Percentiles rank a stretch among this genome's conserved stretches.
These are phyloP conservation scores for Sesia bembeciformis DNA, from an alignment of 2,888 invertebrate species.

Conservation along the genomic window DNA sequence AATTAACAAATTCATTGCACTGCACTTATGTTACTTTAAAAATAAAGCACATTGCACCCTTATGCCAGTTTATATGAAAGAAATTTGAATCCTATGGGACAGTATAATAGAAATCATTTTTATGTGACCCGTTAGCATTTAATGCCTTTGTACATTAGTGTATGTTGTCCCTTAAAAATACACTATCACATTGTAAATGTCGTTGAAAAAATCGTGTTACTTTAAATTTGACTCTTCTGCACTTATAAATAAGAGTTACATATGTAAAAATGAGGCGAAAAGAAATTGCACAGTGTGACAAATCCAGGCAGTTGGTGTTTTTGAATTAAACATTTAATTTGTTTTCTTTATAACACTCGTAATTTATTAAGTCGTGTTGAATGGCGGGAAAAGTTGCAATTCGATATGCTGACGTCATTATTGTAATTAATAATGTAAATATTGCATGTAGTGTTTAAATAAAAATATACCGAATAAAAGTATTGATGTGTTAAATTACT, in stretches of 20 bases:
- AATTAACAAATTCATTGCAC: too few species aligned
- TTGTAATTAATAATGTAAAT: slow-evolving; percentile 28
- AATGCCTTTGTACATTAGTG: background rate
- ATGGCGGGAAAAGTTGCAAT: slow-evolving; percentile 33
- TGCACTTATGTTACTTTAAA: background rate
- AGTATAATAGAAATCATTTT: background rate
- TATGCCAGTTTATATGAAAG: background rate
- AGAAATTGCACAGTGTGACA: slow-evolving; percentile 27
- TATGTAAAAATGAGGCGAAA: background rate
- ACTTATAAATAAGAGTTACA: background rate
- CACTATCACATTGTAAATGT: background rate
- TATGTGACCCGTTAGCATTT: background rate
- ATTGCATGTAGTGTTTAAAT: too few species aligned
- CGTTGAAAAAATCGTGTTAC: background rate
- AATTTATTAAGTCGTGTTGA: slow-evolving; percentile 28
- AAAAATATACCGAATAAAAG: too few species aligned
- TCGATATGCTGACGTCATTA: slow-evolving; percentile 54
- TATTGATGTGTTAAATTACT: too few species aligned
- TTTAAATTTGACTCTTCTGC: background rate
- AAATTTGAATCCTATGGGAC: background rate
- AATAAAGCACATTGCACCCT: background rate
- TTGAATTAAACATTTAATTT: slow-evolving; percentile 70
- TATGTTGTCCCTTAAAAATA: background rate
- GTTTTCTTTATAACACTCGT: slow-evolving; percentile 51
- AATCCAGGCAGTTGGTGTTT: slow-evolving; percentile 55